Evolutionary conservation across 2,888 invertebrate genomes (phyloP).

Genomic region (Xestia xanthographa): DNA sequence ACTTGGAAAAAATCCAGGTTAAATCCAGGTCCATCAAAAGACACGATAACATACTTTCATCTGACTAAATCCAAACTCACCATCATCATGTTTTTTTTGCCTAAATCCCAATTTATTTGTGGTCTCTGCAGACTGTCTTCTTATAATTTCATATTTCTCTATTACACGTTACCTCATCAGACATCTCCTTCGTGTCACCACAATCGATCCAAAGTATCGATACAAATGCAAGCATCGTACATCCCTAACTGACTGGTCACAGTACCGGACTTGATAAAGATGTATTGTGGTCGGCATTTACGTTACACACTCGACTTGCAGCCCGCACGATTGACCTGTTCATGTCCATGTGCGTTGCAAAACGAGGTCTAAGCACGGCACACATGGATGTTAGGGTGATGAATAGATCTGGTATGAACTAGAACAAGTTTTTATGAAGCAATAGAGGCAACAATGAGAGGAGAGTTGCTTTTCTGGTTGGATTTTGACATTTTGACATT

Average conservation of each 20-base stretch:
- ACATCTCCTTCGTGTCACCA: background rate
- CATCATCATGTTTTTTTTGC: background rate
- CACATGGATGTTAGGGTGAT: conserved; percentile 58
- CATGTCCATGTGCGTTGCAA: conserved; percentile 78
- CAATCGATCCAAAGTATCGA: background rate
- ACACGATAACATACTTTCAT: background rate
- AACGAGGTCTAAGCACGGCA: conserved; percentile 68
- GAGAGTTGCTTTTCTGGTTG: background rate
- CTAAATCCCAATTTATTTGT: no score
- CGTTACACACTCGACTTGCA: conserved; percentile 64
- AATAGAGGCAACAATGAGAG: conserved; percentile 3
- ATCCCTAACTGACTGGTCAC: conserved; percentile 33
- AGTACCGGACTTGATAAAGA: conserved; percentile 67
- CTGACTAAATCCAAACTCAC: background rate
- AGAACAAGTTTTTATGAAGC: conserved; percentile 17
- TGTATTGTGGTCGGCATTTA: conserved; percentile 63
- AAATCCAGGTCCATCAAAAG: no score
- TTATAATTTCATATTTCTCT: background rate
- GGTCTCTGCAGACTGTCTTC: no score
- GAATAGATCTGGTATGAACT: conserved; percentile 17
- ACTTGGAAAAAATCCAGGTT: no score
- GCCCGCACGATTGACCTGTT: conserved; percentile 83
- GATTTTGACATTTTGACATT: no score
- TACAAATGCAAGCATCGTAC: background rate
- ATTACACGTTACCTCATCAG: background rate